Evolutionary conservation across 2,888 invertebrate genomes (phyloP).

Genomic region (Meliscaeva auricollis): DNA sequence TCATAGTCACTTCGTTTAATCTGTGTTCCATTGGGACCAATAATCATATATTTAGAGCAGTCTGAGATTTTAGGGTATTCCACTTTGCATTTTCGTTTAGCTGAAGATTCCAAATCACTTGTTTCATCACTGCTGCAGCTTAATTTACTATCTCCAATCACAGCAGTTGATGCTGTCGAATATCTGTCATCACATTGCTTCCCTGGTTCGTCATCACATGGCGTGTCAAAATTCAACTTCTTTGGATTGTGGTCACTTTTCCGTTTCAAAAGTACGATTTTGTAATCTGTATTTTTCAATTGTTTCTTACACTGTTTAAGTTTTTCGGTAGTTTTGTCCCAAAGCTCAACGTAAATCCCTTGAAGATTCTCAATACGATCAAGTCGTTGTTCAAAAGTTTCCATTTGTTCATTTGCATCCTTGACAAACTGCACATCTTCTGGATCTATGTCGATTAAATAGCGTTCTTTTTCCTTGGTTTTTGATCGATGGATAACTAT

Average conservation of each 20-base stretch:
- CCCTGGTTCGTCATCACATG: not conserved
- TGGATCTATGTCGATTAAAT: slow-evolving; percentile 15
- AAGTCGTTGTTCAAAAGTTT: slow-evolving; percentile 9
- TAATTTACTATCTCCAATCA: not conserved
- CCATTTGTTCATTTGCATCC: not conserved
- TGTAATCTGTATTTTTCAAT: slow-evolving; percentile 6
- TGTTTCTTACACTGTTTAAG: not conserved
- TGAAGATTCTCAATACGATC: slow-evolving; percentile 14
- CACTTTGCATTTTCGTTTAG: not conserved
- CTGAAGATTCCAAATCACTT: not conserved
- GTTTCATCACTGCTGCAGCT: not conserved
- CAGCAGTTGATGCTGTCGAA: slow-evolving; percentile 1
- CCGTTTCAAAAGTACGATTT: slow-evolving; percentile 2
- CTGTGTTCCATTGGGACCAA: slow-evolving; percentile 84
- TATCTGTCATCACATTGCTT: not conserved
- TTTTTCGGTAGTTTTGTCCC: not conserved
- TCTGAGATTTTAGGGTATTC: slow-evolving; percentile 1
- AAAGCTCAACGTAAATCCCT: slow-evolving; percentile 13
- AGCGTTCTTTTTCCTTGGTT: not conserved
- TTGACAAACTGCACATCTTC: not conserved
- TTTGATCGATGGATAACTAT: not conserved
- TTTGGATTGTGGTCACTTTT: not conserved
- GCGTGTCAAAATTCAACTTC: not conserved
- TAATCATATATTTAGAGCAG: slow-evolving; percentile 36
- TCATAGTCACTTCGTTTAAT: slow-evolving; percentile 83